Conservation (phyloP, 2,797 vertebrate genomes). For the Neomorphus geoffroyi region DNA sequence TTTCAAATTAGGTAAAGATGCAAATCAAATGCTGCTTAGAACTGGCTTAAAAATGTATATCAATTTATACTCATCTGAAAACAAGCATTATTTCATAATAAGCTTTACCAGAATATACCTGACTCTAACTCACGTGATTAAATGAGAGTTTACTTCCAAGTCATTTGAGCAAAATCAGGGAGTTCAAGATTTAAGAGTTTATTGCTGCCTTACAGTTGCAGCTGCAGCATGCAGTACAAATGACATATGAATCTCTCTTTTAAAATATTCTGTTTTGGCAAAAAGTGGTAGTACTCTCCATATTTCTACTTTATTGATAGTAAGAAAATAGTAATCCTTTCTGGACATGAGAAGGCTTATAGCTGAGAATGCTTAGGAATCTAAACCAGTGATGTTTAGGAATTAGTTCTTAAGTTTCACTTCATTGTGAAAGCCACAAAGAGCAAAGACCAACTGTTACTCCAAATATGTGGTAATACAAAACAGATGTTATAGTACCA, state of each 20-base stretch:
- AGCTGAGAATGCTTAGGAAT: background rate
- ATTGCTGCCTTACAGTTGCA: background rate
- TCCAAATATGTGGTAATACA: conserved; percentile 1
- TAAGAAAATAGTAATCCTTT: background rate
- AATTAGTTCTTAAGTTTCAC: conserved; percentile 30
- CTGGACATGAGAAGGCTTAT: background rate
- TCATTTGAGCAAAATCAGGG: background rate
- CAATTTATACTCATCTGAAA: background rate
- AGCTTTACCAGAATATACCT: background rate
- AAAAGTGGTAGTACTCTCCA: background rate
- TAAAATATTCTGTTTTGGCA: background rate
- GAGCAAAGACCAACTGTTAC: conserved; percentile 35
- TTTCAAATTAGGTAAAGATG: background rate
- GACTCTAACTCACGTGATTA: background rate
- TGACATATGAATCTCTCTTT: background rate
- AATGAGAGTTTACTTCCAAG: background rate
- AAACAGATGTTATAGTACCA: conserved; percentile 3
- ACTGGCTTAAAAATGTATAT: background rate
- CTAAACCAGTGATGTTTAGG: conserved; percentile 1
- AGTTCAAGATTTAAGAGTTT: background rate
- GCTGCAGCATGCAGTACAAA: background rate
- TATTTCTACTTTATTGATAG: background rate
- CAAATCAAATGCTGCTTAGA: background rate
- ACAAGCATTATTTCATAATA: background rate
- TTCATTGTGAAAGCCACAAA: conserved; percentile 24